phyloP scores from a whole-genome alignment of 1,140 invertebrate species.

The Sweltsa coloradensis region DNA sequence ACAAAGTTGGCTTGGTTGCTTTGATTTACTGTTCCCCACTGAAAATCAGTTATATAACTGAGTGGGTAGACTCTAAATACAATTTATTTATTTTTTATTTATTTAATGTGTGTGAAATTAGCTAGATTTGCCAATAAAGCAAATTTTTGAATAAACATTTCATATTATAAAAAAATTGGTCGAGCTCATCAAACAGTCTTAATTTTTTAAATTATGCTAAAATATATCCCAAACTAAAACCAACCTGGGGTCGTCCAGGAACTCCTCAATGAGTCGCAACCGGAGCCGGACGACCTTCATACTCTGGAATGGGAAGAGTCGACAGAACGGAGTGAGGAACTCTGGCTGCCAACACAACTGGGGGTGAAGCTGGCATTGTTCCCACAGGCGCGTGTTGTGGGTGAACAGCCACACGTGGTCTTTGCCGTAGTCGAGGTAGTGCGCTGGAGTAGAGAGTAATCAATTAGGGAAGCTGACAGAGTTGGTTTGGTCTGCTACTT shows the following conservation, averaged over 20 bases:
- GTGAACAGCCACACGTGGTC: conserved; percentile 66
- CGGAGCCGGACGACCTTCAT: conserved; percentile 74
- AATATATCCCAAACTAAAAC: too few species aligned
- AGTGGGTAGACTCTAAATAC: too few species aligned
- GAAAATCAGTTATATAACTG: too few species aligned
- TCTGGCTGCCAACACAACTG: conserved; percentile 61
- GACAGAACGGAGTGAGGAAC: conserved; percentile 66
- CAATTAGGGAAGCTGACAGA: not conserved
- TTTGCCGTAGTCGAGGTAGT: conserved; percentile 65
- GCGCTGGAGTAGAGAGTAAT: conserved; percentile 30
- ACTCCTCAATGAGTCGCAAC: conserved; percentile 51
- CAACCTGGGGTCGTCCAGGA: conserved; percentile 62
- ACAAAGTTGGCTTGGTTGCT: too few species aligned
- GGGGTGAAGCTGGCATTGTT: conserved; percentile 54
- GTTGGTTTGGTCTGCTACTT: not conserved
- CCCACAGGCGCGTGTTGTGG: conserved; percentile 72
- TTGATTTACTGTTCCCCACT: too few species aligned
- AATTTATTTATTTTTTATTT: too few species aligned
- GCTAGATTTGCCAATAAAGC: too few species aligned
- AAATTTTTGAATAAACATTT: too few species aligned
- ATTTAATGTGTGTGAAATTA: too few species aligned
- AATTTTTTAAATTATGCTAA: too few species aligned
- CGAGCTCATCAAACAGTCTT: too few species aligned
- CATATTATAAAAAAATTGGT: too few species aligned
- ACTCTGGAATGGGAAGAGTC: conserved; percentile 73